phyloP scores from a whole-genome alignment of 2,113 vertebrate genomes.

The Naja naja region DNA sequence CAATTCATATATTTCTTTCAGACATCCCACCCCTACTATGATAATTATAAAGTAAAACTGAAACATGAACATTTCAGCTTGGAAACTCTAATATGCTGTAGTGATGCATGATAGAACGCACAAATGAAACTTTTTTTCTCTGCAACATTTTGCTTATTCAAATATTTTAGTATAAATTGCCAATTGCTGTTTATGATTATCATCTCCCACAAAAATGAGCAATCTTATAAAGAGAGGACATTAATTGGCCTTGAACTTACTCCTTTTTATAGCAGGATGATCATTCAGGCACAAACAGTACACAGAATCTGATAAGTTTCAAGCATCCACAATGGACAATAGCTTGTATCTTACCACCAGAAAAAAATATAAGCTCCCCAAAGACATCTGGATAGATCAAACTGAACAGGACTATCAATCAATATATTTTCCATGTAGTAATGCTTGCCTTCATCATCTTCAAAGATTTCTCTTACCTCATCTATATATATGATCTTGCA shows the following conservation, averaged over 20 bases:
- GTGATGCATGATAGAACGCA: neutral
- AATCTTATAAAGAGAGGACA: neutral
- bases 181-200: neutral
- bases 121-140: neutral
- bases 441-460: neutral
- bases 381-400: neutral
- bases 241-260: neutral
- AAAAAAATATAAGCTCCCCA: neutral
- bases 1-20: neutral
- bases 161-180: constrained; percentile 10
- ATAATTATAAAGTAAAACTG: neutral
- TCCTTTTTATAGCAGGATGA: neutral
- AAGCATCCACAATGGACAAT: neutral
- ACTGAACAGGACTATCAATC: neutral
- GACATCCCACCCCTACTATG: neutral
- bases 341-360: neutral
- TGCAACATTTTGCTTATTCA: neutral
- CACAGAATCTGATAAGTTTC: neutral
- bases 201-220: neutral
- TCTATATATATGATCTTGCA: neutral
- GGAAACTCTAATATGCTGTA: no score
- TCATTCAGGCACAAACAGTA: neutral
- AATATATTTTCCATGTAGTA: neutral
- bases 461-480: neutral
- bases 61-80: no score